Base-by-base conservation (phyloP, 2,888 invertebrate species). In the Nasonovia ribisnigri region DNA sequence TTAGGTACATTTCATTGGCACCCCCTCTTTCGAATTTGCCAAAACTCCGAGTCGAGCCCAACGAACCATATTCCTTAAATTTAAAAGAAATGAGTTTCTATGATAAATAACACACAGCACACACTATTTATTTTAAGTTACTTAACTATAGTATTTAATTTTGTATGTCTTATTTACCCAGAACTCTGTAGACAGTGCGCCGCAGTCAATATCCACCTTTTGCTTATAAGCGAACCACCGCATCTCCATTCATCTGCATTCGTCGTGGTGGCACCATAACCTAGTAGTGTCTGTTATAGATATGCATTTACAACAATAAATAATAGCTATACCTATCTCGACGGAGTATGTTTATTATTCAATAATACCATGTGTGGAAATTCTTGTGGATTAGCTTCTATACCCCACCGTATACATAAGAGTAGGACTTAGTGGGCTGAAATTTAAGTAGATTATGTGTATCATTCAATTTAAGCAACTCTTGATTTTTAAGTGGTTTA, bases 41-140 rank as follows among this genome's bases (percentile, higher is more conserved):
- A 54, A 54, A 54, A 86, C 94, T 8, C 94, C 94, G 13, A 94
- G 60, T 24, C 94, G 90, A 42, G 92, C 92, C 93, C 93, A 94
- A 5, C 88, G 84, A 94, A 96, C 96, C 88, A 96, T 96, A 42
- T 96, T 96, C 0, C 94, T 94, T n/a, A 24, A 54, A 90, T 46
- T n/a, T n/a, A 60, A 54, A 54, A 24, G 0, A 54, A 54, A 54
- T 20, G 20, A 6, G 20, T 5, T 54, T 54, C 54, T 20, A 54
- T 20, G 3, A 54, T 54, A 54, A 51, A 54, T 54, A 24, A 20
- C 54, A 20, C 20, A 24, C 2, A 51, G 16, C 51, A 51, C 51
- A 20, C 54, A 54, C 24, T 20, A 54, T 54, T 54, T 24, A 20
- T 54, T 5, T 24, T 54, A 20, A 54, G 54, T 54, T 54, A 13